Base-by-base conservation (phyloP, 2,888 invertebrate genomes). In the Oscheius sp. region DNA sequence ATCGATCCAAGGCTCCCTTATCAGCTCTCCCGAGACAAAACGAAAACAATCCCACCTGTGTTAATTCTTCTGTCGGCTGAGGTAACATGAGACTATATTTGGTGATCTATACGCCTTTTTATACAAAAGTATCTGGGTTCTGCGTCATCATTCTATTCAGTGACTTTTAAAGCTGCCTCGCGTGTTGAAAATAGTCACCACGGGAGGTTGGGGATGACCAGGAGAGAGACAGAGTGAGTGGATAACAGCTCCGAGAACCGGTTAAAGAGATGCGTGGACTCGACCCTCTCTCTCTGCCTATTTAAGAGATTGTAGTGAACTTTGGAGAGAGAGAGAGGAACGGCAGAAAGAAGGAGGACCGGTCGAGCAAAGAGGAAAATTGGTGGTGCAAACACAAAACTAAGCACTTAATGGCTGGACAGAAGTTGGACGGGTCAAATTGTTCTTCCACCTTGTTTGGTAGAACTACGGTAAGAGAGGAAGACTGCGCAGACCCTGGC, bases 331-430 rank as follows among this genome's bases (percentile, higher is more conserved):
- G 33, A 32, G 10, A 13, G 33, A 13, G 42, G 62, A 63, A 63
- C 63, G 63, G 63, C 50, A 63, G 21, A 21, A 21, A 21, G 21
- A 21, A 21, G 21, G 21, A 29, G 29, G 48, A 63, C 63, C 47
- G 63, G 63, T 63, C 50, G 60, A 60, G 48, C 21, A 63, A 63
- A 63, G 63, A 50, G 33, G 63, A 48, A 63, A 63, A 63, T 63
- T 63, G 63, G 63, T 2, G 60, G 10, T 47, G 63, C 58, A 58
- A 58, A 58, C 35, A 32, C 7, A 7, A 4, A 32, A 11, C 63
- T 63, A 50, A 63, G 63, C 47, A 48, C 63, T 29, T 63, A 48
- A 63, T 63, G 47, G 53, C 21, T 4, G n/a, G 60, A 60, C 60
- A 60, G 37, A 60, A 60, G n/a, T 37, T 60, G 60, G 60, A 9